These are phyloP conservation scores for Chloroclystis v-ata DNA, from an alignment of 2,888 invertebrate species.

Conservation along the genomic window DNA sequence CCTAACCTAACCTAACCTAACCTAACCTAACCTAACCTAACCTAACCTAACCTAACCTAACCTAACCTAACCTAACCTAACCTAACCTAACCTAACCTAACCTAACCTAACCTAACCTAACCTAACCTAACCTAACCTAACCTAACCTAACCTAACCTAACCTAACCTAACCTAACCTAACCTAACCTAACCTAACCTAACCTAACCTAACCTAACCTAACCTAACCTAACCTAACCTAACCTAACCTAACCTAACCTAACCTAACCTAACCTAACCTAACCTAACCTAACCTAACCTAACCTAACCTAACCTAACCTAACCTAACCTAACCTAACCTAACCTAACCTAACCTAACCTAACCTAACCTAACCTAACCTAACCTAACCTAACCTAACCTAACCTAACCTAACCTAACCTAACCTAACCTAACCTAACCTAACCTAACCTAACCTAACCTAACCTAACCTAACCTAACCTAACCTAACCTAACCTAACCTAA, in stretches of 20 bases:
- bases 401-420: too few relatives aligned
- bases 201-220: too few relatives aligned
- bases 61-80: conserved; percentile 18
- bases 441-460: too few relatives aligned
- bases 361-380: conserved; percentile 5
- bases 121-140: conserved; percentile 21
- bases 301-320: conserved; percentile 13
- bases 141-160: conserved; percentile 19
- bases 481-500: too few relatives aligned
- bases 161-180: too few relatives aligned
- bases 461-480: too few relatives aligned
- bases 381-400: too few relatives aligned
- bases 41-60: conserved; percentile 20
- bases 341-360: conserved; percentile 12
- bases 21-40: conserved; percentile 20
- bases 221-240: too few relatives aligned
- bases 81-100: conserved; percentile 15
- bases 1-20: conserved; percentile 20
- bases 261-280: too few relatives aligned
- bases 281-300: conserved; percentile 14
- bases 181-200: conserved; percentile 17
- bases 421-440: too few relatives aligned
- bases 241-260: conserved; percentile 3
- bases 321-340: neutral
- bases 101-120: conserved; percentile 18